Conservation (phyloP, 2,797 vertebrate species). For the Enteromius anoplus region DNA sequence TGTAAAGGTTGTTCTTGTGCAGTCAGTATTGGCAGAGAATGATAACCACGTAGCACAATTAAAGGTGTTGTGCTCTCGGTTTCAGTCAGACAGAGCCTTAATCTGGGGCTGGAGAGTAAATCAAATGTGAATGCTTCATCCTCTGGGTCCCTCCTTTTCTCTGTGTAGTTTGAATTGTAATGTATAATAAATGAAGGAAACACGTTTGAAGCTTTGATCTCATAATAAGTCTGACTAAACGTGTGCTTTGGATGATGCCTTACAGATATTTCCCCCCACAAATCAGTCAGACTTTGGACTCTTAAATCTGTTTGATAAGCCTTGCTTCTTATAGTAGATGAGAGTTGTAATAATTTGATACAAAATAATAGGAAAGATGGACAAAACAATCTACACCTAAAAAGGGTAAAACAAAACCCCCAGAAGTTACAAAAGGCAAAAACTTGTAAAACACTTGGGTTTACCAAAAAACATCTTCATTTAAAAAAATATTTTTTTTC, state of each 20-base stretch:
- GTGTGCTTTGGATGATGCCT: constrained; percentile 48
- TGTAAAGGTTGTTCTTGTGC: background rate
- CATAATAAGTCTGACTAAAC: constrained; percentile 50
- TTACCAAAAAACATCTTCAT: background rate
- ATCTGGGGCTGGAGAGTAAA: constrained; percentile 37
- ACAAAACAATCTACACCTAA: background rate
- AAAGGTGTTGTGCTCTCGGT: constrained; percentile 17
- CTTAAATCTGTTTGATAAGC: background rate
- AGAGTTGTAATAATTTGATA: background rate
- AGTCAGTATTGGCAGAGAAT: constrained; percentile 15
- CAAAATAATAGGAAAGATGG: background rate
- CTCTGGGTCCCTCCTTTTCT: constrained; percentile 28
- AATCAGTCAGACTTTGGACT: background rate
- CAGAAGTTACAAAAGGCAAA: background rate
- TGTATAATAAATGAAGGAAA: constrained; percentile 56
- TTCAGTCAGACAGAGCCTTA: constrained; percentile 27
- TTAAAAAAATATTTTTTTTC: too few relatives aligned
- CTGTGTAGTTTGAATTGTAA: constrained; percentile 41
- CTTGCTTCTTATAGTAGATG: background rate
- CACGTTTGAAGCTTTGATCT: constrained; percentile 50
- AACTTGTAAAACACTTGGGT: background rate
- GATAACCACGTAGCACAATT: constrained; percentile 6
- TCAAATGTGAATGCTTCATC: constrained; percentile 33
- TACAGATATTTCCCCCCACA: constrained; percentile 31
- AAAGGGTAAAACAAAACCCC: background rate